These are phyloP conservation scores for Callyntrura sp. DNA, from an alignment of 2,888 invertebrate species.

Conservation along the genomic window DNA sequence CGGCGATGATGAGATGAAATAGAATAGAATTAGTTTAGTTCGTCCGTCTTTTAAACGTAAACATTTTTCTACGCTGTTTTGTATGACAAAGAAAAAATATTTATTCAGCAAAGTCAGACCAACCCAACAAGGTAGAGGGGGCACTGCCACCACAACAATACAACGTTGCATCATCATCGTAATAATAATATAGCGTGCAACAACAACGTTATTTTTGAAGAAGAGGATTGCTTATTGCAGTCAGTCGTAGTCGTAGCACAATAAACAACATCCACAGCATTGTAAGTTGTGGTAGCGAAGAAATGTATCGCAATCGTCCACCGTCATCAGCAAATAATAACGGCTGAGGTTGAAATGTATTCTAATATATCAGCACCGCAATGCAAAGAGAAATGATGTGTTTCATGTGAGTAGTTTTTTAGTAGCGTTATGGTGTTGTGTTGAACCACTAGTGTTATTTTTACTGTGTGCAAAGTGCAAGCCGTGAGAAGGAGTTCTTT, in stretches of 20 bases:
- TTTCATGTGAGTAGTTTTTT: slow-evolving; percentile 37
- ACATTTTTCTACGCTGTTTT: not conserved
- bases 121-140: slow-evolving; percentile 6
- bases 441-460: not conserved
- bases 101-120: slow-evolving; percentile 36
- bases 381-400: not conserved
- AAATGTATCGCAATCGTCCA: slow-evolving; percentile 1
- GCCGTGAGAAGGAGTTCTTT: not conserved
- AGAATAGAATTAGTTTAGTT: not conserved
- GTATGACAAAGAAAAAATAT: slow-evolving; percentile 38
- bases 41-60: too few species aligned
- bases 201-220: not conserved
- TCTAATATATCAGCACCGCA: not conserved
- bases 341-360: too few species aligned
- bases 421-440: not conserved
- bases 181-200: not conserved
- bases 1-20: slow-evolving; percentile 30
- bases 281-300: not conserved
- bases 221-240: not conserved
- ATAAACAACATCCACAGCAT: not conserved
- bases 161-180: too few species aligned
- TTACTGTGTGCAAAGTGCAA: not conserved
- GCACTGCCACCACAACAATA: slow-evolving; percentile 5
- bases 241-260: not conserved
- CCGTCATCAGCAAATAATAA: slow-evolving; percentile 42